Percentiles rank a stretch among this genome's conserved stretches.
Evolutionary conservation across 1,140 invertebrate species (phyloP).

Genomic region (Bombus sylvicola): DNA sequence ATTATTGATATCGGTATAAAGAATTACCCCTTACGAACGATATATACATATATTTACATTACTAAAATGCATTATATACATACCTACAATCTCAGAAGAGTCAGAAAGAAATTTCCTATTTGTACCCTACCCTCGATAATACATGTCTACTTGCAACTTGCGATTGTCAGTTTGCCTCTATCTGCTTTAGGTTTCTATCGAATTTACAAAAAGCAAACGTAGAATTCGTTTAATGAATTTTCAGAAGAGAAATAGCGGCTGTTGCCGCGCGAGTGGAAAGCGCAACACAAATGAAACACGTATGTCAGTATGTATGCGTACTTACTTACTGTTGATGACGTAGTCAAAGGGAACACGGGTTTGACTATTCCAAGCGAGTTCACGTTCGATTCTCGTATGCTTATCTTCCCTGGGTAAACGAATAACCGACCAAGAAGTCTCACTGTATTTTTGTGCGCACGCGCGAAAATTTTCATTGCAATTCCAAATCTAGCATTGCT

Average conservation of each 20-base stretch:
- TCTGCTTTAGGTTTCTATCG: background rate
- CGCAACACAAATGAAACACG: background rate
- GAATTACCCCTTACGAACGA: background rate
- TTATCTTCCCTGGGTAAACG: constrained; percentile 43
- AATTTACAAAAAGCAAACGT: background rate
- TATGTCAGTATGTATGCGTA: background rate
- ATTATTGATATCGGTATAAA: background rate
- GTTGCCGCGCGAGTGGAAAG: background rate
- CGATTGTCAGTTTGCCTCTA: background rate
- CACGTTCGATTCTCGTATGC: constrained; percentile 63
- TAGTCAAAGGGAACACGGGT: constrained; percentile 46
- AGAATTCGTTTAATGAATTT: background rate
- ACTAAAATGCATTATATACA: background rate
- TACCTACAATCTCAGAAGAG: background rate
- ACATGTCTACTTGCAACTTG: background rate
- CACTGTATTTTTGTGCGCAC: constrained; percentile 38
- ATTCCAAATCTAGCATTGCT: constrained; percentile 11
- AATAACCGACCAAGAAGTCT: constrained; percentile 24
- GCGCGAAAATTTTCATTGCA: constrained; percentile 41
- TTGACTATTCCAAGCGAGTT: constrained; percentile 50
- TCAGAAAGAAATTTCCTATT: background rate
- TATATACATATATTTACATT: background rate
- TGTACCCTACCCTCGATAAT: background rate
- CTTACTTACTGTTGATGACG: constrained; percentile 34
- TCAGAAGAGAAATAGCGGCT: background rate